Conservation (phyloP, 2,113 vertebrate species). For the Eleginops maclovinus region DNA sequence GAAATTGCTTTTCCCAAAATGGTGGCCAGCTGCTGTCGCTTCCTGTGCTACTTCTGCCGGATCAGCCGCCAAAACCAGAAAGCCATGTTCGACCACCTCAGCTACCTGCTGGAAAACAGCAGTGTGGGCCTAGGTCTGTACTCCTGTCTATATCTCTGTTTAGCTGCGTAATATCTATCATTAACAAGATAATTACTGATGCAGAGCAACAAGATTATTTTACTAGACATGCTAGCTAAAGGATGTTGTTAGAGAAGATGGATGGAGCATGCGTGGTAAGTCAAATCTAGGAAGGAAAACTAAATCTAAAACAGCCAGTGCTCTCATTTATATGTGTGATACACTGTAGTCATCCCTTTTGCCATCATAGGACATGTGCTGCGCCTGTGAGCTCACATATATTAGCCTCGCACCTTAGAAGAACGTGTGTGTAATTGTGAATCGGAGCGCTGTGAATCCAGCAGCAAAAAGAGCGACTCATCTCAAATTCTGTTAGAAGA, state of each 20-base stretch:
- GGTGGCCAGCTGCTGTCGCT: conserved; percentile 98
- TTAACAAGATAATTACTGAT: no score
- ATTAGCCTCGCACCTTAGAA: conserved; percentile 27
- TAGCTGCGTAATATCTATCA: neutral
- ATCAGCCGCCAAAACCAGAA: conserved; percentile 99
- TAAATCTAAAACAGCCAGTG: neutral
- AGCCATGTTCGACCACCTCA: conserved; percentile 99
- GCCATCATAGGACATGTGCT: conserved; percentile 4
- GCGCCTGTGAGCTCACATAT: conserved; percentile 29
- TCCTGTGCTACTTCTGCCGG: conserved; percentile 98
- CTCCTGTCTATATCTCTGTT: neutral
- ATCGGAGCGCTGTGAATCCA: conserved; percentile 9
- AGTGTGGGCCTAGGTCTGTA: conserved; percentile 94
- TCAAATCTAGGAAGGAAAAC: neutral
- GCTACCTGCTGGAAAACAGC: conserved; percentile 97
- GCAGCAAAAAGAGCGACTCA: conserved; percentile 28
- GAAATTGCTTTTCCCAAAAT: conserved; percentile 98
- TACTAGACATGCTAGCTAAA: neutral
- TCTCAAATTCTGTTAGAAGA: conserved; percentile 48
- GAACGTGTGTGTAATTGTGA: conserved; percentile 31
- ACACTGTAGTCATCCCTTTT: neutral
- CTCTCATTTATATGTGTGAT: conserved; percentile 19
- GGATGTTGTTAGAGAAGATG: neutral
- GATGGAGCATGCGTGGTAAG: neutral
- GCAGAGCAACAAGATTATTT: neutral